Base-by-base conservation (phyloP, 2,888 invertebrate species). In the Ditula angustiorana region DNA sequence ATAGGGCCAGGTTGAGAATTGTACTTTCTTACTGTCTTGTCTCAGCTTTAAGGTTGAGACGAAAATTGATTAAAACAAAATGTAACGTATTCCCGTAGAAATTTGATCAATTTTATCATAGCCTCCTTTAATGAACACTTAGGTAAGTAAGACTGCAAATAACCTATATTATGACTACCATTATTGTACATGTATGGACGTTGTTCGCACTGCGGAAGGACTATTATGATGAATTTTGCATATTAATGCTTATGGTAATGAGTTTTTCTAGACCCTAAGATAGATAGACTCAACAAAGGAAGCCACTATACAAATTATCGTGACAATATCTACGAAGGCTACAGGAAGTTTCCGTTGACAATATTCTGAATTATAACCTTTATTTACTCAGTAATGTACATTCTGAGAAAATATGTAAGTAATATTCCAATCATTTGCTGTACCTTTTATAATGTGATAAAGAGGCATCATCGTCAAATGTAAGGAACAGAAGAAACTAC, bases 261-360 rank as follows among this genome's bases (percentile, higher is more conserved):
- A 23, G 19, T 52, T 50, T 64, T 52, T 58, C 56, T 37, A 60
- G 47, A 47, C 53, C 44, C 50, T 30, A 49, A 66, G 62, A 64
- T 60, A 69, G 61, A 63, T 60, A 69, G 49, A 53, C 57, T 52
- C 52, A 16, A 69, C 61, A 69, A 67, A 66, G 67, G 59, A 60
- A 68, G 66, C 59, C 47, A 16, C 23, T 52, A 37, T 49, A 66
- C 52, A 23, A 72, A 79, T 79, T 79, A 79, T 67, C 77, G 78
- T 77, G 74, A 79, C 71, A 79, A 80, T 80, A 76, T 74, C 67
- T 57, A 59, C 57, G 69, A 77, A 76, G 74, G 77, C 73, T 70
- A 72, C 66, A 74, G 76, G 75, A 78, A 72, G 71, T 72, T 72
- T 70, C 67, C 69, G 58, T 61, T 67, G 59, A 59, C 62, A 61